Conservation (phyloP, 1,140 invertebrate species). For the Drosophila pruinosa region DNA sequence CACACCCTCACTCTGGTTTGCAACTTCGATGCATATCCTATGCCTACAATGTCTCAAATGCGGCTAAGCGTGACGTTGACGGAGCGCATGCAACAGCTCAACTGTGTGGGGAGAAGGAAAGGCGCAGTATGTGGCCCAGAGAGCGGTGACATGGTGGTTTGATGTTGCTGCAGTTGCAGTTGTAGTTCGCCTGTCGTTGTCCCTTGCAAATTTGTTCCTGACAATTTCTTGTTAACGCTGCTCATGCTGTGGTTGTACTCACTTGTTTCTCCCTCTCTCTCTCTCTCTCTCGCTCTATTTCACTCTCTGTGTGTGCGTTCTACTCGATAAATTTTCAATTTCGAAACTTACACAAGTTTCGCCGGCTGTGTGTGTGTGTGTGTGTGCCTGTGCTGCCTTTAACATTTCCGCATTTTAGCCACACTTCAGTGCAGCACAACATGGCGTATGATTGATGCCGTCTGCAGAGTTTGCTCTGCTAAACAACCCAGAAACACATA, state of each 20-base stretch:
- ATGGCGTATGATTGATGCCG: slow-evolving; percentile 78
- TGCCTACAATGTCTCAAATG: slow-evolving; percentile 72
- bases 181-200: slow-evolving; percentile 28
- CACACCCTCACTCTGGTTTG: background rate
- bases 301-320: slow-evolving; percentile 48
- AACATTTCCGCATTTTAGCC: slow-evolving; percentile 74
- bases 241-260: slow-evolving; percentile 55
- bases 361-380: background rate
- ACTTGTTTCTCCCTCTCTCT: slow-evolving; percentile 8
- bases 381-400: slow-evolving; percentile 26
- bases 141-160: slow-evolving; percentile 32
- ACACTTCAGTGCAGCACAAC: slow-evolving; percentile 68
- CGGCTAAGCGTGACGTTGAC: slow-evolving; percentile 76
- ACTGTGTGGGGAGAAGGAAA: slow-evolving; percentile 15
- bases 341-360: slow-evolving; percentile 43
- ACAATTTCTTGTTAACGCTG: slow-evolving; percentile 76
- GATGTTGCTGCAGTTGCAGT: slow-evolving; percentile 25
- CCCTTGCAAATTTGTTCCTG: slow-evolving; percentile 69
- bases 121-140: slow-evolving; percentile 1
- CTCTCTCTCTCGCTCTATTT: slow-evolving; percentile 15
- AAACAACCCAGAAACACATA: slow-evolving; percentile 3
- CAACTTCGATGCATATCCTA: slow-evolving; percentile 35
- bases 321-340: slow-evolving; percentile 81
- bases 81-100: slow-evolving; percentile 76
- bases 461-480: slow-evolving; percentile 32